Conservation (phyloP, 1,140 invertebrate species). For the Diorhabda elongata region DNA sequence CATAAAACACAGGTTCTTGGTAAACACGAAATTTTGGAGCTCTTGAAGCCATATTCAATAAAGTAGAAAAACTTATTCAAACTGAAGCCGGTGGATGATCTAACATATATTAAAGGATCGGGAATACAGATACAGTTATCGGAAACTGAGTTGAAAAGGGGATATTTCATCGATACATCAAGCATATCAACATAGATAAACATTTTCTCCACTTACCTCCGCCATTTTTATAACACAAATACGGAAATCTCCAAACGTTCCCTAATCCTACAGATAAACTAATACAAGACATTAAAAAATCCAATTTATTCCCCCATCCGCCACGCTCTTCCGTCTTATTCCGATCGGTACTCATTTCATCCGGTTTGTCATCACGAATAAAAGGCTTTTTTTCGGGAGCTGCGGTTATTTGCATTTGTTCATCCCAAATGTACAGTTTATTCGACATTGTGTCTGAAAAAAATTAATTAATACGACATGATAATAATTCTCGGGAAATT, state of each 20-base stretch:
- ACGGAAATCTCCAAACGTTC: conserved; percentile 86
- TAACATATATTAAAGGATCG: too few relatives aligned
- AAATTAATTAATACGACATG: not conserved
- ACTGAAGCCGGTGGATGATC: too few relatives aligned
- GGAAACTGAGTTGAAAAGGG: not conserved
- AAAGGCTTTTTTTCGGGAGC: conserved; percentile 24
- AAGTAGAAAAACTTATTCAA: too few relatives aligned
- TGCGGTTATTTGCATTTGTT: conserved; percentile 19
- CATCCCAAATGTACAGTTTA: conserved; percentile 32
- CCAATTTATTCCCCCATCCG: conserved; percentile 44
- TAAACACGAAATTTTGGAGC: too few relatives aligned
- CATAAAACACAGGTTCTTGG: too few relatives aligned
- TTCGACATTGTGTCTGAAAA: conserved; percentile 39
- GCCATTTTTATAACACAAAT: conserved; percentile 77
- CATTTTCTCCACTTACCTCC: conserved; percentile 44
- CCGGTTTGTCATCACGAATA: conserved; percentile 19
- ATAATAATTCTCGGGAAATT: too few relatives aligned
- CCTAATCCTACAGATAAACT: conserved; percentile 72
- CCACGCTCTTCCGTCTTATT: conserved; percentile 35
- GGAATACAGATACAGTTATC: too few relatives aligned
- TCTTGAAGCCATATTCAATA: too few relatives aligned
- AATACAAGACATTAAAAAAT: conserved; percentile 62
- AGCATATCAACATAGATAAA: not conserved
- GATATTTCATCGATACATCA: not conserved
- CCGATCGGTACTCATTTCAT: conserved; percentile 18